phyloP scores from a whole-genome alignment of 1,140 invertebrate genomes.

The Agraylea sexmaculata region DNA sequence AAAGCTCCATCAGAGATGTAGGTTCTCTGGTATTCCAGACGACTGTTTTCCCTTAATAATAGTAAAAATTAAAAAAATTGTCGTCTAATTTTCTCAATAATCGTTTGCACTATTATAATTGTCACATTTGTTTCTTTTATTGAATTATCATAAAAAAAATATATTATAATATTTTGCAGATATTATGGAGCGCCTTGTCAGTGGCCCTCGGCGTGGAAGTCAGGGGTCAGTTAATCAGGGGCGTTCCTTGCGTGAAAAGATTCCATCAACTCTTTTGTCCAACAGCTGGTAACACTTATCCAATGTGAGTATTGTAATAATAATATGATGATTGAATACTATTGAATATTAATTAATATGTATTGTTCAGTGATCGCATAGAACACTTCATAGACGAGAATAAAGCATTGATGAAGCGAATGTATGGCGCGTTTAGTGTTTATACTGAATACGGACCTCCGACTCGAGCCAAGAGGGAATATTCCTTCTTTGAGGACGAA shows the following conservation, averaged over 20 bases:
- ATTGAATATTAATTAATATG: not conserved
- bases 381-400: slow-evolving; percentile 88
- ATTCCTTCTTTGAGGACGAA: slow-evolving; percentile 33
- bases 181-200: slow-evolving; percentile 78
- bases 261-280: slow-evolving; percentile 84
- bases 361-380: slow-evolving; percentile 66
- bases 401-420: slow-evolving; percentile 81
- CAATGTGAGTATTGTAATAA: slow-evolving; percentile 56
- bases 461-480: slow-evolving; percentile 38
- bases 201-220: slow-evolving; percentile 73
- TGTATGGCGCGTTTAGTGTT: slow-evolving; percentile 80
- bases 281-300: slow-evolving; percentile 78
- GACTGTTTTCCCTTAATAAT: no score
- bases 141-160: no score
- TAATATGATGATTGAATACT: not conserved
- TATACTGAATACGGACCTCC: slow-evolving; percentile 40
- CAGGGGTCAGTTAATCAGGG: slow-evolving; percentile 70
- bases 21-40: no score
- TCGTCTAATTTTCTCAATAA: no score
- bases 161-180: slow-evolving; percentile 45
- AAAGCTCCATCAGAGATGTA: no score
- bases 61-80: no score
- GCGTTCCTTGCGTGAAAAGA: slow-evolving; percentile 77
- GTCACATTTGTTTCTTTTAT: no score
- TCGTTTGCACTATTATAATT: no score